These are phyloP conservation scores for Mastigias papua DNA, from an alignment of 30 jellyfish, hydroid and myxozoan genomes.

Conservation along the genomic window DNA sequence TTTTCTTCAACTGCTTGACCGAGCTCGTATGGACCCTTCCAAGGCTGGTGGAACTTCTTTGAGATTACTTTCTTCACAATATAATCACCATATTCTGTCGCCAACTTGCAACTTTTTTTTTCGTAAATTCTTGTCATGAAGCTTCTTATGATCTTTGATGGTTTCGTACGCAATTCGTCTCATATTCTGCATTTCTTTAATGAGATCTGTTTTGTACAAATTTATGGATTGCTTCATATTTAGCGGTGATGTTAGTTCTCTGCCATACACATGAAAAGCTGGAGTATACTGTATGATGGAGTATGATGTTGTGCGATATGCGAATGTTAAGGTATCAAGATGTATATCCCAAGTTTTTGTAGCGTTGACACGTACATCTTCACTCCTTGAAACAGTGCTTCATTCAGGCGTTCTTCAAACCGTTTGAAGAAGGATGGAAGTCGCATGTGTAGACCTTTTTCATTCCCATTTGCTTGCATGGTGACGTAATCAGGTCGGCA, in stretches of 20 bases:
- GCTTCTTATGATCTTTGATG: conserved; percentile 38
- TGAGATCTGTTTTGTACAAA: conserved; percentile 11
- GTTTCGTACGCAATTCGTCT: conserved; percentile 15
- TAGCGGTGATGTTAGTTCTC: conserved; percentile 35
- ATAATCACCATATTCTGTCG: conserved; percentile 32
- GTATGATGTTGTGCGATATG: conserved; percentile 58
- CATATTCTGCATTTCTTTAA: conserved; percentile 28
- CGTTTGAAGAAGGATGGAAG: conserved; percentile 60
- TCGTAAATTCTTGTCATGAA: conserved; percentile 18
- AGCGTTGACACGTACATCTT: conserved; percentile 31
- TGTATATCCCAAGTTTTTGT: conserved; percentile 54
- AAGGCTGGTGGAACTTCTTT: conserved; percentile 55
- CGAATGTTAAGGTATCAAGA: conserved; percentile 47
- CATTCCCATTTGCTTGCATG: conserved; percentile 40
- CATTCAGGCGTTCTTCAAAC: conserved; percentile 49
- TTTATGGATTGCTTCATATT: conserved; percentile 40
- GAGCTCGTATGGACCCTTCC: conserved; percentile 49
- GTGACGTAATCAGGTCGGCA: conserved; percentile 27
- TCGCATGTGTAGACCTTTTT: conserved; percentile 70
- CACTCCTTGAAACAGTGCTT: no score
- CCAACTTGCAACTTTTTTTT: conserved; percentile 8
- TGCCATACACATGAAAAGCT: conserved; percentile 38
- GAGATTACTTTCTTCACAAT: conserved; percentile 12
- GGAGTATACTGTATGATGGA: conserved; percentile 58
- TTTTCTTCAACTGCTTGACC: not conserved